Base-by-base conservation (phyloP, 2,888 invertebrate species). In the Athrips mouffetella region DNA sequence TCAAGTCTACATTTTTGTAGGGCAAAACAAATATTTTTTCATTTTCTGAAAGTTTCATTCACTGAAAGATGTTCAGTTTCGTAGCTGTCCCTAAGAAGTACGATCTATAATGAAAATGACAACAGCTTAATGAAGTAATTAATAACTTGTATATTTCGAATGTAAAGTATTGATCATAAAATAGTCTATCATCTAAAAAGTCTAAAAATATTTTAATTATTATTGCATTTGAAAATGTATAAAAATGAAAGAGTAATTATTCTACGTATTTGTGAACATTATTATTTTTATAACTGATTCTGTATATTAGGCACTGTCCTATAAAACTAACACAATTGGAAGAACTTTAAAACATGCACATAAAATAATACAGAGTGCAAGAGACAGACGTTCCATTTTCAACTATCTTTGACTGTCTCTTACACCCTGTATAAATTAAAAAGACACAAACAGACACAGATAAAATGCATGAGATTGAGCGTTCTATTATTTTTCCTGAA, bases 201-300 rank as follows among this genome's bases (percentile, higher is more conserved):
- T 70, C 67, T 66, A 69, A 76, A 79, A 77, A 80, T 77, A 62
- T 62, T 71, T 65, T 57, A 63, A 67, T 63, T 57, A 65, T 55
- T 46, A 56, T 64, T 69, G 70, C 66, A 65, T 33, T 33, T 16
- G 33, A 13, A 15, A 16, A 15, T 16, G 13, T 33, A 33, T 7
- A 2, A 2, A 11, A 4, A 13, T 13, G 13, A 11, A 33, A 15
- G 16, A 13, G 13, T 10, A 27, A 27, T n/a, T 27, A 27, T 27
- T n/a, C n/a, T n/a, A n/a, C 27, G n/a, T 27, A 10, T 23, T 27
- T 27, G n/a, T 8, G 27, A 27, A 27, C 27, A 27, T 27, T 8
- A 27, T 27, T 27, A 27, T 27, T 10, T 27, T 27, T n/a, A 10
- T 27, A n/a, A 4, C n/a, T n/a, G n/a, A n/a, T n/a, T n/a, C 10